phyloP scores from a whole-genome alignment of 2,113 vertebrate genomes.

The Probosciger aterrimus region DNA sequence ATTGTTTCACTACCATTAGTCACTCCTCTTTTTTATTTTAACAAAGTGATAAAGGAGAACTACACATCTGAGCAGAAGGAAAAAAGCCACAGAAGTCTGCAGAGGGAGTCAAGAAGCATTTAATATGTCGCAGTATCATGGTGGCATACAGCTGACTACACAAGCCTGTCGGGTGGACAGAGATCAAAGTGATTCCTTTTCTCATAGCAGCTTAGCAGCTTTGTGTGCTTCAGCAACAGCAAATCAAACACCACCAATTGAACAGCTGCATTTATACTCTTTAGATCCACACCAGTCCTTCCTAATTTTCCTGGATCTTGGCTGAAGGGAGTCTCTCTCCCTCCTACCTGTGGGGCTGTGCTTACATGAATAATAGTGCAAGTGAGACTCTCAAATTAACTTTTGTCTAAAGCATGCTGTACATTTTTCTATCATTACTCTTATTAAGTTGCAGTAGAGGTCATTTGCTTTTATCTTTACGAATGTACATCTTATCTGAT shows the following conservation, averaged over 20 bases:
- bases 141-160: neutral
- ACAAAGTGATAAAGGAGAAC: neutral
- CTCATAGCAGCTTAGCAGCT: neutral
- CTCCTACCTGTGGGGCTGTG: neutral
- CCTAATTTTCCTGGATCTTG: neutral
- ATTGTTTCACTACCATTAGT: neutral
- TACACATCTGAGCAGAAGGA: neutral
- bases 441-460: neutral
- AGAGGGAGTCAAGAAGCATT: neutral
- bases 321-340: neutral
- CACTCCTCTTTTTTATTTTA: neutral
- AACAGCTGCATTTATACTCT: neutral
- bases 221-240: neutral
- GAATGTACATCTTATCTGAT: neutral
- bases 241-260: neutral
- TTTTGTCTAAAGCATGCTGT: neutral
- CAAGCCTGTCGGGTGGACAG: neutral
- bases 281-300: neutral
- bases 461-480: neutral
- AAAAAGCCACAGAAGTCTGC: neutral
- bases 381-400: neutral
- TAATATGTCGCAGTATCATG: fast-evolving
- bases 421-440: neutral
- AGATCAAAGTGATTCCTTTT: neutral
- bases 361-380: neutral